Percentiles rank a stretch among this genome's conserved stretches.
Evolutionary conservation across 64 coral and sea anemone genomes (phyloP).

Genomic region (Exaiptasia diaphana): DNA sequence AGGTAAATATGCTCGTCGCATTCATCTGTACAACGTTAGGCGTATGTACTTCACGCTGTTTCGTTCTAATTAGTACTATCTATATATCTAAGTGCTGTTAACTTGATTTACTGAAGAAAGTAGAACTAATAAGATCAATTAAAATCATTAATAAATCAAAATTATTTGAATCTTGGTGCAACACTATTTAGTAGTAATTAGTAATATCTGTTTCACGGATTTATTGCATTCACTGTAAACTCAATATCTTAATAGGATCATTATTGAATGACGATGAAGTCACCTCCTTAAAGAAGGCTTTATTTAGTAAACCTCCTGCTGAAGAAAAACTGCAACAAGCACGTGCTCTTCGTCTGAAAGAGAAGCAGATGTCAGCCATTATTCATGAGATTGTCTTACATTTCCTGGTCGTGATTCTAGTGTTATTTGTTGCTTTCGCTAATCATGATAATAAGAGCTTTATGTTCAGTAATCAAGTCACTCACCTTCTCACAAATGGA

Average conservation of each 20-base stretch:
- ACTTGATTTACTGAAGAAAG: no score
- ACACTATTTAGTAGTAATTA: no score
- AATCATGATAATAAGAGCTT: slow-evolving; percentile 79
- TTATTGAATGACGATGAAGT: neutral
- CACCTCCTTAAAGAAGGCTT: slow-evolving; percentile 7
- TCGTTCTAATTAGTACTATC: neutral
- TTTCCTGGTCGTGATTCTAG: slow-evolving; percentile 59
- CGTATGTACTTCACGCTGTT: neutral
- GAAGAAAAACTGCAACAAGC: slow-evolving; percentile 71
- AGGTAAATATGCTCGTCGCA: neutral
- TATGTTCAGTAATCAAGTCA: slow-evolving; percentile 36
- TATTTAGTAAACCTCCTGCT: slow-evolving; percentile 67
- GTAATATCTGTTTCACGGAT: no score
- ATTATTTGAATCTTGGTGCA: no score
- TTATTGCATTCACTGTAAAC: no score
- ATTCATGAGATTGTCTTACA: slow-evolving; percentile 76
- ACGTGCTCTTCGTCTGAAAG: slow-evolving; percentile 69
- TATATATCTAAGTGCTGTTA: neutral
- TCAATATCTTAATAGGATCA: no score
- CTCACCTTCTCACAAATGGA: slow-evolving; percentile 27
- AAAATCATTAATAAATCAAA: no score
- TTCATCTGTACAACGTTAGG: neutral
- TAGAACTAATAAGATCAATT: no score
- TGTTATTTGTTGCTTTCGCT: slow-evolving; percentile 76
- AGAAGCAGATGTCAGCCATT: slow-evolving; percentile 76